Evolutionary conservation across 2,797 vertebrate genomes (phyloP), one percentile per base, ranked within the genome.

Genomic region (Rhinophrynus dorsalis): DNA sequence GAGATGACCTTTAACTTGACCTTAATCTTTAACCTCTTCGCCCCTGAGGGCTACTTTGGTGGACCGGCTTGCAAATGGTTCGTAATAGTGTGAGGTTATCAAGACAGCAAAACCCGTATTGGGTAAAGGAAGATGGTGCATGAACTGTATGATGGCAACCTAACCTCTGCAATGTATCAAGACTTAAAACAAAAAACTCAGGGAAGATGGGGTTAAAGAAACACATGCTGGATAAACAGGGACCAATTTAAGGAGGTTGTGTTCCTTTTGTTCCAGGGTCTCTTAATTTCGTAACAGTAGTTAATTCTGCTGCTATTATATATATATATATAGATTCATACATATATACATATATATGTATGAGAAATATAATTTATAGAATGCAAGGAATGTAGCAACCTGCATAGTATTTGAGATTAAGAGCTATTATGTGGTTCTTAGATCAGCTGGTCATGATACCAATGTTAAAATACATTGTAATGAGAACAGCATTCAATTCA

Each of bases 321-420:
- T 37, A 44, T 21, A 45, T 45, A 44, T 61, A 45, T 52, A 35
- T 69, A 37, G 54, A 50, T 61, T 32, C 27, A 33, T 52, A 18
- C 20, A 42, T 33, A 18, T 37, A 51, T 12, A 51, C 12, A 32
- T 51, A 51, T 60, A 38, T 8, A 23, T n/a, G 20, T 55, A 38
- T 37, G 20, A 57, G 84, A 85, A 86, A 82, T 79, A 79, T 88
- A 82, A 86, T 85, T 84, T 89, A 88, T 89, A 88, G 85, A 86
- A 89, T 86, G 85, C 82, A 90, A 90, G 90, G 87, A 91, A 90
- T 90, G 90, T 90, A 92, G 89, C 90, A 90, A 89, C 86, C 84
- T 88, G 85, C 85, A 84, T 89, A 78, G 88, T 89, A 84, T 86
- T 84, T 77, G 84, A 50, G 52, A 83, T 84, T 77, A 80, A 80